Conservation (phyloP, 2,888 invertebrate species). For the Tipula helvola region DNA sequence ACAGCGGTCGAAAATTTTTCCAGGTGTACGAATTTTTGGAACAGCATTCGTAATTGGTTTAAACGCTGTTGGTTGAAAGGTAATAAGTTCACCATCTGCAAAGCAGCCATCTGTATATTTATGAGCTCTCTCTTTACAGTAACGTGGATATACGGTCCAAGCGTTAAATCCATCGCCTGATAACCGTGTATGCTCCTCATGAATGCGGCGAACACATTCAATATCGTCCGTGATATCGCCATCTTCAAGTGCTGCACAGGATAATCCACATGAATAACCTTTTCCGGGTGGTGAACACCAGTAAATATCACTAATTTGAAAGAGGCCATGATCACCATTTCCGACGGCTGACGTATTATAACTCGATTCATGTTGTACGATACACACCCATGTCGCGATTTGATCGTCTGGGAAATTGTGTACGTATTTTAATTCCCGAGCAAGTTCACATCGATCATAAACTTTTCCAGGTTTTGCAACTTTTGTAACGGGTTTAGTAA, state of each 20-base stretch:
- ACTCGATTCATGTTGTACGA: slow-evolving; percentile 52
- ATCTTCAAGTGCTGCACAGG: slow-evolving; percentile 50
- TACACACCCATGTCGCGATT: slow-evolving; percentile 52
- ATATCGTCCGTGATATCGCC: slow-evolving; percentile 59
- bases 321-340: slow-evolving; percentile 56
- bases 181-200: slow-evolving; percentile 47
- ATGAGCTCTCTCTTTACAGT: slow-evolving; percentile 42
- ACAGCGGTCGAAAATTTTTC: slow-evolving; percentile 49
- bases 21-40: neutral
- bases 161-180: slow-evolving; percentile 62
- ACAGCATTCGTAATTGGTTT: neutral
- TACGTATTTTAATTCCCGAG: neutral
- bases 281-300: slow-evolving; percentile 46
- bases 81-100: slow-evolving; percentile 18
- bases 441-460: slow-evolving; percentile 49
- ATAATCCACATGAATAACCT: slow-evolving; percentile 47
- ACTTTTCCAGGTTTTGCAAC: neutral
- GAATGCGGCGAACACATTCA: slow-evolving; percentile 50
- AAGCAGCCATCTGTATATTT: slow-evolving; percentile 43
- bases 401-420: slow-evolving; percentile 37
- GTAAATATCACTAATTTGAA: slow-evolving; percentile 60
- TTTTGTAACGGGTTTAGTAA: neutral
- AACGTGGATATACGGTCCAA: slow-evolving; percentile 55
- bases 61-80: neutral
- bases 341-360: slow-evolving; percentile 48